Evolutionary conservation across 2,113 vertebrate genomes (phyloP).

Genomic region (Tragulus kanchil): DNA sequence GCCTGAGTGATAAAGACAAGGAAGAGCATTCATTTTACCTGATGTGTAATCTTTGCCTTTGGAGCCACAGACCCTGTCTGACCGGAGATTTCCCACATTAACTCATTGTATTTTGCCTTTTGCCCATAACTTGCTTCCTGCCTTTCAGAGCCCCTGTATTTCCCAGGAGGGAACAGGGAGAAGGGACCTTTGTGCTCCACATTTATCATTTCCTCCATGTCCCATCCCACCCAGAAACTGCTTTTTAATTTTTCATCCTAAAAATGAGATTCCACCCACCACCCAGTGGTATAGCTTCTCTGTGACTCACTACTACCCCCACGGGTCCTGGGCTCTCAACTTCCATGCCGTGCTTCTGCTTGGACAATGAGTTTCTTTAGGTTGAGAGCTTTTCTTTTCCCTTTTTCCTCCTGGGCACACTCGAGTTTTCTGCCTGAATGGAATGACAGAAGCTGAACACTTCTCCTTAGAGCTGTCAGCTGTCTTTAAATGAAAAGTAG

Average conservation of each 20-base stretch:
- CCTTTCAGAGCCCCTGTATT: slow-evolving; percentile 29
- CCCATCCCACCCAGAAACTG: neutral
- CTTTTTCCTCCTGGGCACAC: neutral
- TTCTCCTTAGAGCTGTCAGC: neutral
- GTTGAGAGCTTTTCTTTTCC: neutral
- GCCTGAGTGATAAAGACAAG: slow-evolving; percentile 38
- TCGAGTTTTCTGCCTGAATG: slow-evolving; percentile 22
- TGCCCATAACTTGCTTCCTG: slow-evolving; percentile 32
- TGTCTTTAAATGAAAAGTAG: slow-evolving; percentile 48
- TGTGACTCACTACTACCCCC: slow-evolving; percentile 17
- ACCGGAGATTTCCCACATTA: slow-evolving; percentile 37
- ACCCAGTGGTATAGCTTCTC: neutral
- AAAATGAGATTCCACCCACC: slow-evolving; percentile 34
- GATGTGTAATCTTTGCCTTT: slow-evolving; percentile 40
- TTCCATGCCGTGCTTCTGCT: slow-evolving; percentile 41
- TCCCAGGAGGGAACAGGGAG: neutral
- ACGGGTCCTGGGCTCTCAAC: neutral
- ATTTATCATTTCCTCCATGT: slow-evolving; percentile 26
- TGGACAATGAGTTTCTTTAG: slow-evolving; percentile 51
- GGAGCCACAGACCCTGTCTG: slow-evolving; percentile 23
- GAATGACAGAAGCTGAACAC: slow-evolving; percentile 23
- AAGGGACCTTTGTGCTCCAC: slow-evolving; percentile 28
- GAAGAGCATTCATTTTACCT: slow-evolving; percentile 2
- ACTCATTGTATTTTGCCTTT: slow-evolving; percentile 55
- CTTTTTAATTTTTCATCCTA: slow-evolving; percentile 50